A percentile compares a stretch with the other conserved stretches of the same genome.
Conservation (phyloP, 2,113 vertebrate species). For the Suricata suricatta region DNA sequence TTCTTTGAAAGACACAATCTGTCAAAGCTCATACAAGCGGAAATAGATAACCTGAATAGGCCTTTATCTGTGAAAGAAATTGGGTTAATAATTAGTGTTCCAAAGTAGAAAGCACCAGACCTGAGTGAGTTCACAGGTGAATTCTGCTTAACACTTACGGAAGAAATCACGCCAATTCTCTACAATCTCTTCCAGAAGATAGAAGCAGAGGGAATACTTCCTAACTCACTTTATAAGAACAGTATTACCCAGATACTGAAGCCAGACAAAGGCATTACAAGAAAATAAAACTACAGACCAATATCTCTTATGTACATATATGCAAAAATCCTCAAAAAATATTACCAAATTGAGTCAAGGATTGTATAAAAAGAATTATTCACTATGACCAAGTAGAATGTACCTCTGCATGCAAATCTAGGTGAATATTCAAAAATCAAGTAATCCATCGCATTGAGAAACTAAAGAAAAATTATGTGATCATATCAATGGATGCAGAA, state of each 20-base stretch:
- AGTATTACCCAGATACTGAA: neutral
- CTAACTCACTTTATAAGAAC: neutral
- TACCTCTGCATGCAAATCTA: neutral
- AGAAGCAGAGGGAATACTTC: neutral
- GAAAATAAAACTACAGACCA: neutral
- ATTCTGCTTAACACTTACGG: neutral
- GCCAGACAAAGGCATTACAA: neutral
- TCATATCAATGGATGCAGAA: neutral
- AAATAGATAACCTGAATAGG: neutral
- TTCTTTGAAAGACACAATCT: neutral
- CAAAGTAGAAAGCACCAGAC: neutral
- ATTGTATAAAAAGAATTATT: neutral
- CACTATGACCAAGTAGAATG: neutral
- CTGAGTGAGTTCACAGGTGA: neutral
- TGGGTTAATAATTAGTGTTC: neutral
- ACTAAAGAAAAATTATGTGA: neutral
- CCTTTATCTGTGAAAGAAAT: neutral
- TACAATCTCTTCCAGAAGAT: neutral
- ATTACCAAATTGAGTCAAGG: neutral
- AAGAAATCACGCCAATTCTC: neutral
- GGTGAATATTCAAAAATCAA: neutral
- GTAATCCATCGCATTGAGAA: neutral
- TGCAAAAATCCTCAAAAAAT: neutral
- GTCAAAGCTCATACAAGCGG: neutral
- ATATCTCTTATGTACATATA: neutral